phyloP scores from a whole-genome alignment of 2,113 vertebrate genomes.

The Microcebus lehilahytsara region DNA sequence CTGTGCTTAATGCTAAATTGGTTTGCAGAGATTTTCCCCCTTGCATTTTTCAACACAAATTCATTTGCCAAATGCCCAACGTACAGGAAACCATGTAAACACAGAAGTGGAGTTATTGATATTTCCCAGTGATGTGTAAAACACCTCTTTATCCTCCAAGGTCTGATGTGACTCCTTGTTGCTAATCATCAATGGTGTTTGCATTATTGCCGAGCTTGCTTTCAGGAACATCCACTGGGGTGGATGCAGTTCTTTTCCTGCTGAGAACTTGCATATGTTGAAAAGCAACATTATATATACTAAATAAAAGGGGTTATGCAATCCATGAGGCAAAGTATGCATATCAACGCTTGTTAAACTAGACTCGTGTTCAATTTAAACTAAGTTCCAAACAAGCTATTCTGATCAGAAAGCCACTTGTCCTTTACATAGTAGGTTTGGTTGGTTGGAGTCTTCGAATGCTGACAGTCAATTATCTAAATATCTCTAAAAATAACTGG shows the following conservation, averaged over 20 bases:
- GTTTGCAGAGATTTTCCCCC: neutral
- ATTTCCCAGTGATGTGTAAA: slow-evolving; percentile 18
- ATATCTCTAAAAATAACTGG: neutral
- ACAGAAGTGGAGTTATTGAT: slow-evolving; percentile 1
- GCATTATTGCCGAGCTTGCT: neutral
- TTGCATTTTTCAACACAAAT: slow-evolving; percentile 42
- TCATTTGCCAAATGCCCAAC: slow-evolving; percentile 50
- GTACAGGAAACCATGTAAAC: slow-evolving; percentile 21
- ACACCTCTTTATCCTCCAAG: slow-evolving; percentile 18
- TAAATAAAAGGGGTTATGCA: slow-evolving; percentile 15
- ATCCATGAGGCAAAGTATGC: neutral
- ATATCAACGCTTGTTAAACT: neutral
- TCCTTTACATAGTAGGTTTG: slow-evolving; percentile 30
- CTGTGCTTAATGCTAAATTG: neutral
- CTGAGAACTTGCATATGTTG: slow-evolving; percentile 39
- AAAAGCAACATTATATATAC: slow-evolving; percentile 6
- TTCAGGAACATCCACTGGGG: neutral
- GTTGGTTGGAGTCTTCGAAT: slow-evolving; percentile 38
- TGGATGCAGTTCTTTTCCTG: neutral
- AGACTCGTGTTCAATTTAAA: slow-evolving; percentile 57
- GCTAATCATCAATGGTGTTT: slow-evolving; percentile 17
- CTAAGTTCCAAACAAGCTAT: slow-evolving; percentile 25
- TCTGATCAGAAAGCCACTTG: slow-evolving; percentile 32
- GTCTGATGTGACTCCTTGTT: slow-evolving; percentile 13
- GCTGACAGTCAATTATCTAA: slow-evolving; percentile 22